Conservation (phyloP, 2,797 vertebrate species). For the Sarcophilus harrisii region DNA sequence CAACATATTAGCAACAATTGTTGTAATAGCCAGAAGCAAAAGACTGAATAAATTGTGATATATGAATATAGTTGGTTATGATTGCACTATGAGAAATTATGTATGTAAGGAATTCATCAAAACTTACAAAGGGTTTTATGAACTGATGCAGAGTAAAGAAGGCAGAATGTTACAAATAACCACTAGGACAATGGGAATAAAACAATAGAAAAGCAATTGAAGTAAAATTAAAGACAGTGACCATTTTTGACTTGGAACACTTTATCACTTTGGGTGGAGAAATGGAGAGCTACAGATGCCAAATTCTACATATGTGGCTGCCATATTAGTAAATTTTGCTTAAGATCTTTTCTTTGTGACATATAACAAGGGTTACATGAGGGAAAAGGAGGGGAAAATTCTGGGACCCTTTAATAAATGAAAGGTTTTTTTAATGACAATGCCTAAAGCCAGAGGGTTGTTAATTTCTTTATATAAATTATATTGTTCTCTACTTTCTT, state of each 20-base stretch:
- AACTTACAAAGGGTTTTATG: background rate
- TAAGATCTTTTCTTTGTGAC: background rate
- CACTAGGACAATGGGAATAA: background rate
- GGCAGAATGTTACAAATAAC: background rate
- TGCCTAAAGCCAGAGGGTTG: background rate
- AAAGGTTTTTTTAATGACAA: background rate
- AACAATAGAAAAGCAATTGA: background rate
- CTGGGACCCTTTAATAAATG: background rate
- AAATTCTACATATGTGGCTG: background rate
- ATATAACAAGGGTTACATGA: background rate
- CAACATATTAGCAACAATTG: background rate
- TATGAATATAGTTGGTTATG: background rate
- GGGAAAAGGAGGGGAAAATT: background rate
- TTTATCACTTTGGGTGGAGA: background rate
- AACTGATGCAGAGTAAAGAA: background rate
- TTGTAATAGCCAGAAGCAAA: background rate
- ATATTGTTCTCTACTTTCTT: background rate
- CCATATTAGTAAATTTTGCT: background rate
- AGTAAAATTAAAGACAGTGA: background rate
- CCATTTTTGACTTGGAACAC: background rate
- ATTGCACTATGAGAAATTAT: background rate
- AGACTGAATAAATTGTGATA: background rate
- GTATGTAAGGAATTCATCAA: background rate
- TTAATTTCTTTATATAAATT: background rate
- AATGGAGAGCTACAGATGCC: background rate